Evolutionary conservation across 2,113 vertebrate genomes (phyloP).

Genomic region (Nothoprocta perdicaria): DNA sequence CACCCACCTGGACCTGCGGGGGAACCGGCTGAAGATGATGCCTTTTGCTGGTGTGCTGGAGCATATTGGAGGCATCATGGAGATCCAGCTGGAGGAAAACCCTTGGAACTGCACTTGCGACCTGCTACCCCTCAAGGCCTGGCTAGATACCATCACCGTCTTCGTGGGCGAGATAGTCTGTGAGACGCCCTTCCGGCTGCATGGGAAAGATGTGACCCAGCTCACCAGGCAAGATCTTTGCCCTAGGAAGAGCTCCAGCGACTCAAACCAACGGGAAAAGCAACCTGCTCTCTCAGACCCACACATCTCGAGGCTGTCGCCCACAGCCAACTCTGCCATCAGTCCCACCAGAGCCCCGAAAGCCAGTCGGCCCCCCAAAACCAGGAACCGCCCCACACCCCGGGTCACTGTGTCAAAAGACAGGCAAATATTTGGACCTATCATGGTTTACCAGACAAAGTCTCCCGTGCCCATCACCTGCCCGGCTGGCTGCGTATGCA

Average conservation of each 20-base stretch:
- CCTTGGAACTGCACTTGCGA: slow-evolving; percentile 99
- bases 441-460: slow-evolving; percentile 98
- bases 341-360: slow-evolving; percentile 89
- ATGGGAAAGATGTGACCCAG: slow-evolving; percentile 95
- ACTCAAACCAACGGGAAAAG: slow-evolving; percentile 80
- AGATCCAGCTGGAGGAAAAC: slow-evolving; percentile 98
- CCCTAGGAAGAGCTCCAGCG: slow-evolving; percentile 87
- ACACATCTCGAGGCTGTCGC: slow-evolving; percentile 80
- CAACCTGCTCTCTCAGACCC: slow-evolving; percentile 84
- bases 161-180: slow-evolving; percentile 97
- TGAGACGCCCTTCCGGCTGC: slow-evolving; percentile 94
- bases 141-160: slow-evolving; percentile 96
- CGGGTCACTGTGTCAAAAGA: slow-evolving; percentile 90
- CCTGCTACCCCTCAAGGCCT: slow-evolving; percentile 93
- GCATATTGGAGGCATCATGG: slow-evolving; percentile 98
- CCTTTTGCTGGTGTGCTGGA: slow-evolving; percentile 96
- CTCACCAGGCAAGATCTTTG: slow-evolving; percentile 96
- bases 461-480: slow-evolving; percentile 92
- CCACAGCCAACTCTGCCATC: slow-evolving; percentile 86
- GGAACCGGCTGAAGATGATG: slow-evolving; percentile 93
- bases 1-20: slow-evolving; percentile 96
- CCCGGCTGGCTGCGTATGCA: slow-evolving; percentile 91
- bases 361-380: slow-evolving; percentile 92
- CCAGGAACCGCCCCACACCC: slow-evolving; percentile 92
- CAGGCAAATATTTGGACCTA: slow-evolving; percentile 95